Conservation (phyloP, 2,113 vertebrate species). For the Oceanodroma tethys region DNA sequence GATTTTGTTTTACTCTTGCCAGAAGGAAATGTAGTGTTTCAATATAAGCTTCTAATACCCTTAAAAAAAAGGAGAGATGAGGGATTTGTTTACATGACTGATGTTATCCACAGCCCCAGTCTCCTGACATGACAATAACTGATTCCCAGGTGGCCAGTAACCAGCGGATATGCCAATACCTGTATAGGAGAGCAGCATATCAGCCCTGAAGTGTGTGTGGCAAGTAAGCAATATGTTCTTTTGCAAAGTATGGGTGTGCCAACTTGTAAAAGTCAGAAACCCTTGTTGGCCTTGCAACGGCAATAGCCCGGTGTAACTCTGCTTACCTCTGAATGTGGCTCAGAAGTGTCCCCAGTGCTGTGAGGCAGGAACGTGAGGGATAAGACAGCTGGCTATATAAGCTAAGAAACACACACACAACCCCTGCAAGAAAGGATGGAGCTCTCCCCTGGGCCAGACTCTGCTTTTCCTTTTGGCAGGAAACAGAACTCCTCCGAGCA, state of each 20-base stretch:
- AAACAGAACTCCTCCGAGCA: neutral
- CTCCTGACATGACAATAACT: neutral
- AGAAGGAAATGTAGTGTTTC: neutral
- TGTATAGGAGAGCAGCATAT: neutral
- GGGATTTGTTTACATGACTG: neutral
- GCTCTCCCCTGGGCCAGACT: neutral
- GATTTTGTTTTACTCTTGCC: neutral
- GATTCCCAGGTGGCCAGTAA: neutral
- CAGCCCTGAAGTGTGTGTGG: neutral
- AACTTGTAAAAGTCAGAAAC: neutral
- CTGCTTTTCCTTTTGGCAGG: neutral
- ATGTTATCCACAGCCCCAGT: neutral
- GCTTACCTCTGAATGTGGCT: neutral
- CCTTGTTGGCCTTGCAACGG: neutral
- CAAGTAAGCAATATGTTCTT: neutral
- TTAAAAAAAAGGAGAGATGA: too few relatives aligned
- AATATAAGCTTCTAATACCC: neutral
- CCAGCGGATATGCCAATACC: rapidly evolving
- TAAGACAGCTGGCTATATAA: neutral
- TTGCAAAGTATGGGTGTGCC: neutral
- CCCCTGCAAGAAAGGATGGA: neutral
- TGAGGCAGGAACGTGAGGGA: neutral
- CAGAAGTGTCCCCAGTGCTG: neutral
- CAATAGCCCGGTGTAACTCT: neutral
- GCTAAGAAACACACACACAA: neutral